These are phyloP conservation scores for Meandrina meandrites DNA, from an alignment of 92 coral and sea anemone species.

Conservation along the genomic window DNA sequence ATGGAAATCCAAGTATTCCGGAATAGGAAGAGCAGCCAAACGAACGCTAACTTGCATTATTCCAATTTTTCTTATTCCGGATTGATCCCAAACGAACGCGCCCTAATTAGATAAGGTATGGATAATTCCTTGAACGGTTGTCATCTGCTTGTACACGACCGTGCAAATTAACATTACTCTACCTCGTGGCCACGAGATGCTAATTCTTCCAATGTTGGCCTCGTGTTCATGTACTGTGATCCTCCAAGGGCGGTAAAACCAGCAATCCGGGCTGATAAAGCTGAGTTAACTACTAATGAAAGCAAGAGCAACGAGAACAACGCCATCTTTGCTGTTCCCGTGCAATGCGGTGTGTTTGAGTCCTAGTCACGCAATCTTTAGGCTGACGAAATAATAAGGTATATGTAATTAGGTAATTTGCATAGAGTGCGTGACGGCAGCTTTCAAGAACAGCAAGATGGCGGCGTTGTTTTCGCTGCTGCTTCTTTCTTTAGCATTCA, in stretches of 20 bases:
- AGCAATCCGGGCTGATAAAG: background rate
- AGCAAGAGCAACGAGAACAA: background rate
- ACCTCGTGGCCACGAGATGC: slow-evolving; percentile 43
- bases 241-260: slow-evolving; percentile 12
- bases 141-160: too few species aligned
- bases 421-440: background rate
- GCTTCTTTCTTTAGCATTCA: slow-evolving; percentile 1
- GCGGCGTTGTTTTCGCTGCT: background rate
- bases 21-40: too few species aligned
- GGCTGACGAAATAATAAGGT: background rate
- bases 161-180: background rate
- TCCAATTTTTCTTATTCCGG: too few species aligned
- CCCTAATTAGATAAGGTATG: too few species aligned
- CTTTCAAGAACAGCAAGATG: background rate
- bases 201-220: slow-evolving; percentile 12
- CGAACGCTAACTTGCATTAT: too few species aligned
- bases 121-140: too few species aligned
- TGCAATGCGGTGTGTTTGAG: too few species aligned
- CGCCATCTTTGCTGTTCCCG: background rate
- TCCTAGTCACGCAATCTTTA: background rate
- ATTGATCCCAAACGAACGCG: too few species aligned
- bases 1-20: too few species aligned
- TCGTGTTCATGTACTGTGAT: slow-evolving; percentile 19
- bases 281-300: background rate
- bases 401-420: background rate